phyloP scores from a whole-genome alignment of 2,113 vertebrate species.

The Cinclus mexicanus region DNA sequence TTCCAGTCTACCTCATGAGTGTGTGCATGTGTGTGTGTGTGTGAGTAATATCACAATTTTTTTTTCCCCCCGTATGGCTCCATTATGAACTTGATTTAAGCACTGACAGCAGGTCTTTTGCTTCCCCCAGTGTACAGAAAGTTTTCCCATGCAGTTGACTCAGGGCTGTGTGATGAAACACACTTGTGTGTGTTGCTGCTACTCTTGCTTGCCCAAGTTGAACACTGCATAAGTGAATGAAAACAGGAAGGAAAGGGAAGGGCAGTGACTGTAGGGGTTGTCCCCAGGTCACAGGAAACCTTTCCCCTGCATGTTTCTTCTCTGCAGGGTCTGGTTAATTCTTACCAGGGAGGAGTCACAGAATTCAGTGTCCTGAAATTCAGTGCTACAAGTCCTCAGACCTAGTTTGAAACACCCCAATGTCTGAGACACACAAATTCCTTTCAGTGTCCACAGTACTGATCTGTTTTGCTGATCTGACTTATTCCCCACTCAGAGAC shows the following conservation, averaged over 20 bases:
- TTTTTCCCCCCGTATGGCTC: not conserved
- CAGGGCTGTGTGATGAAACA: not conserved
- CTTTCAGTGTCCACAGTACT: not conserved
- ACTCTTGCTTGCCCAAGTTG: not conserved
- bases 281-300: not conserved
- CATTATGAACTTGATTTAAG: not conserved
- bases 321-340: not conserved
- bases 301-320: not conserved
- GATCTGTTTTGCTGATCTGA: not conserved
- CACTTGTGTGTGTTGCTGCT: not conserved
- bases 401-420: not conserved
- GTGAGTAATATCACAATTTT: not conserved
- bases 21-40: not conserved
- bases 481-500: not conserved
- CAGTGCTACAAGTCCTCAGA: not conserved
- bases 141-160: not conserved
- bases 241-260: not conserved
- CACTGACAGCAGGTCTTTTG: not conserved
- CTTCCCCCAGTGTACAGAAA: not conserved
- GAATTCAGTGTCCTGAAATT: not conserved
- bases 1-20: not conserved
- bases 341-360: not conserved
- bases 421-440: not conserved
- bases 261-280: fast-evolving
- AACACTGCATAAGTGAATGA: not conserved